Base-by-base conservation (phyloP, 2,797 vertebrate genomes). In the Ctenosaura bakeri region DNA sequence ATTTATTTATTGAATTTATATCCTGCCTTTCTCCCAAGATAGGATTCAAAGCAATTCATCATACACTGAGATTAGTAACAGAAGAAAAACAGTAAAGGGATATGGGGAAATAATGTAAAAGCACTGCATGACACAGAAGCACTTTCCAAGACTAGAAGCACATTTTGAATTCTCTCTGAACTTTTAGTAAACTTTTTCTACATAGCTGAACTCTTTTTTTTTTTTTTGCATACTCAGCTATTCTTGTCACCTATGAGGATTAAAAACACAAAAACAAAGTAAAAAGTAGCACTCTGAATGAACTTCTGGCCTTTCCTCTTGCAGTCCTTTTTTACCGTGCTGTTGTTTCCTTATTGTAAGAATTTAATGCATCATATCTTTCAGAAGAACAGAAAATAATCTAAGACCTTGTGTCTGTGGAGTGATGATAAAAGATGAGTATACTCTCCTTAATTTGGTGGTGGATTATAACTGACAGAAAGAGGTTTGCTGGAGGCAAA, bases 381-480 rank as follows among this genome's bases (percentile, higher is more conserved):
- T 22, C n/a, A 35, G 54, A 84, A 16, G 20, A 85, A 12, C 18
- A 52, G 26, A 42, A 52, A 26, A 82, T 12, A 64, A 42, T 46
- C 24, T 32, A 73, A 64, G 54, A 64, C 29, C 22, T 54, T 32
- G 26, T 16, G 6, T 66, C 35, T 42, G n/a, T 26, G 50, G 35
- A 81, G 32, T 62, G 50, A 59, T 79, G 66, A 79, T 10, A 69
- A 83, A 79, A 89, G 74, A 56, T 50, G 62, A 85, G 4, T 46
- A 50, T 56, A 38, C 46, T 80, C n/a, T 42, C 59, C 42, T 59
- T 85, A 78, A 26, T 78, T 71, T 74, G 46, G 29, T 83, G 24
- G 56, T 62, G 80, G 38, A 89, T 89, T 32, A 73, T 50, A 69
- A 71, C 83, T 79, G 76, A 90, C 90, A n/a, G 91, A 78, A 74